Conservation (phyloP, 2,113 vertebrate species). For the Cololabis saira region DNA sequence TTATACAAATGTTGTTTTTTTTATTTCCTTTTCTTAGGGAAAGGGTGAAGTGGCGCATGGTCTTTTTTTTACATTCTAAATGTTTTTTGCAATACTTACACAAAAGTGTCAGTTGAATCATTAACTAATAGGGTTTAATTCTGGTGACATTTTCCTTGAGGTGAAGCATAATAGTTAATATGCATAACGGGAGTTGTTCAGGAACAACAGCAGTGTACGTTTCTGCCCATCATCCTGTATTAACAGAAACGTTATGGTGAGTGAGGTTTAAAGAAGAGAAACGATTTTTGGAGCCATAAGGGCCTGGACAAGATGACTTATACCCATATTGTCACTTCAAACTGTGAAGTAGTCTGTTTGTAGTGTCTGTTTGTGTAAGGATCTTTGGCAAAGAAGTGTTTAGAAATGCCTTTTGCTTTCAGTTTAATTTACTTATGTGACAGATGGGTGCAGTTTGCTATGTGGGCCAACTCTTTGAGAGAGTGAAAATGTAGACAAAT, state of each 20-base stretch:
- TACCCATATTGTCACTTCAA: conserved; percentile 30
- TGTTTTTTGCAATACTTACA: too few species aligned
- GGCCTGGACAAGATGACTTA: conserved; percentile 12
- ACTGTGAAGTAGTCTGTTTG: conserved; percentile 26
- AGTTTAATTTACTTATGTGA: conserved; percentile 48
- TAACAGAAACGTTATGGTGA: not conserved
- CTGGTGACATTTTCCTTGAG: too few species aligned
- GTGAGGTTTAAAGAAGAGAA: not conserved
- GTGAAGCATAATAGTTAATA: too few species aligned
- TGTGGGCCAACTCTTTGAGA: conserved; percentile 12
- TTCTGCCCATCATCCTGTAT: not conserved
- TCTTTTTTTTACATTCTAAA: too few species aligned
- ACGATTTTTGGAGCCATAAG: conserved; percentile 5
- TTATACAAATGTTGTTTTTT: too few species aligned
- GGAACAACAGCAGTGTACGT: not conserved
- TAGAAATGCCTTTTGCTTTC: conserved; percentile 45
- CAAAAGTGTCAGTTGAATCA: too few species aligned
- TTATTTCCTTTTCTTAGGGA: too few species aligned
- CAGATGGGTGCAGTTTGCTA: conserved; percentile 54
- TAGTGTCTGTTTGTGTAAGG: conserved; percentile 36
- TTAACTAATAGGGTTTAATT: too few species aligned
- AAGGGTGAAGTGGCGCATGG: too few species aligned
- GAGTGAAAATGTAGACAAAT: conserved; percentile 35
- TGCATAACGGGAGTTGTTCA: not conserved
- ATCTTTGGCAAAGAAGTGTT: conserved; percentile 45